A percentile compares a stretch with the other conserved stretches of the same genome.
phyloP scores from a whole-genome alignment of 2,888 invertebrate genomes.

The Diplazon laetatorius region DNA sequence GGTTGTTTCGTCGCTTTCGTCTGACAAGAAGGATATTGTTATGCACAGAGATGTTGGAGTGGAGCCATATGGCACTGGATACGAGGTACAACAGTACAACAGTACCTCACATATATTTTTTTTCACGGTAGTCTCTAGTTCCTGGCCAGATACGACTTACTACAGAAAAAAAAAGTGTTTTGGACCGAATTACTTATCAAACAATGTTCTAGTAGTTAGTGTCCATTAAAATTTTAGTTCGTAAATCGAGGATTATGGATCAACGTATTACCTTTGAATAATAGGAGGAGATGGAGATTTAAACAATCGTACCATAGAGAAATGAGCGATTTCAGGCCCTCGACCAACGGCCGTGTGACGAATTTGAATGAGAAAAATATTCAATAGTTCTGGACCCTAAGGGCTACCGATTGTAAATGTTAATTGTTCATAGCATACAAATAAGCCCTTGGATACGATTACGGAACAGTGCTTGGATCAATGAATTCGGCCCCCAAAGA shows the following conservation, averaged over 20 bases:
- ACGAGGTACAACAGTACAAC: not conserved
- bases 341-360: no score
- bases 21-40: conserved; percentile 10
- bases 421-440: no score
- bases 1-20: not conserved
- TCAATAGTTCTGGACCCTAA: no score
- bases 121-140: not conserved
- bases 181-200: not conserved
- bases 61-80: not conserved
- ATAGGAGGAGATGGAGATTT: not conserved
- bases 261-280: not conserved
- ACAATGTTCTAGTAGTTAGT: not conserved
- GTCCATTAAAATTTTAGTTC: conserved; percentile 2
- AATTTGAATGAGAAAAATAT: no score
- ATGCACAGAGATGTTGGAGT: not conserved
- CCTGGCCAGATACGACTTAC: not conserved
- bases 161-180: not conserved
- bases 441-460: no score
- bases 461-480: no score
- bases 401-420: no score
- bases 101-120: not conserved
- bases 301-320: not conserved
- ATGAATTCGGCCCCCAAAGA: no score
- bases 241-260: not conserved
- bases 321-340: no score